Evolutionary conservation across 1,140 invertebrate species (phyloP), one percentile per base, ranked within the genome.

Genomic region (Chymomyza costata): DNA sequence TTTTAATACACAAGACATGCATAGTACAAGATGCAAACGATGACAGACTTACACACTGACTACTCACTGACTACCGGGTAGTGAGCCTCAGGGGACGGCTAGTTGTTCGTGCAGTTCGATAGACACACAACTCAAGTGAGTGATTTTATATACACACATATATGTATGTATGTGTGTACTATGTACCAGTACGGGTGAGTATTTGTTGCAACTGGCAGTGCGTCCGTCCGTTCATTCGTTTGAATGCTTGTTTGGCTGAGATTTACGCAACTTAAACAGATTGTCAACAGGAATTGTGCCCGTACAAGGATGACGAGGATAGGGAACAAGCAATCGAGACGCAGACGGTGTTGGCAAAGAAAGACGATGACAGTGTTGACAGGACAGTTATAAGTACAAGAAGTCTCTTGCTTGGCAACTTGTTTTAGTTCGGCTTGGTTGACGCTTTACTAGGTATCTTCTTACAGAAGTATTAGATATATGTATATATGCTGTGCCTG

Each of bases 1-100:
- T 73, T 78, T 80, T 78, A 78, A 78, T 78, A 70, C 71, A 70
- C 65, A 59, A 62, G 65, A 65, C 65, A 63, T 56, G 69, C 64
- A 73, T 51, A 57, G 54, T 60, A 50, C 54, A 64, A 45, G n/a
- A 10, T 31, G 8, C 45, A 57, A 53, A 62, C 35, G 49, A 18
- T 40, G n/a, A 28, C 19, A 16, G 10, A 19, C 13, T 19, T 8
- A 37, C n/a, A 25, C 14, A 21, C 34, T 35, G 8, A 2, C 31
- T 8, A 30, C 15, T 43, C 37, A 41, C 46, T 25, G 47, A 6
- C 21, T 13, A 11, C 21, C 41, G 48, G 31, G 8, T n/a, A n/a
- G n/a, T n/a, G n/a, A n/a, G 11, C 37, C 55, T 18, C 15, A 11
- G 49, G 48, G 43, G 25, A 32, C 21, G 46, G n/a, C 17, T 21